phyloP scores from a whole-genome alignment of 1,140 invertebrate species.

The Drosophila nigrodunni region DNA sequence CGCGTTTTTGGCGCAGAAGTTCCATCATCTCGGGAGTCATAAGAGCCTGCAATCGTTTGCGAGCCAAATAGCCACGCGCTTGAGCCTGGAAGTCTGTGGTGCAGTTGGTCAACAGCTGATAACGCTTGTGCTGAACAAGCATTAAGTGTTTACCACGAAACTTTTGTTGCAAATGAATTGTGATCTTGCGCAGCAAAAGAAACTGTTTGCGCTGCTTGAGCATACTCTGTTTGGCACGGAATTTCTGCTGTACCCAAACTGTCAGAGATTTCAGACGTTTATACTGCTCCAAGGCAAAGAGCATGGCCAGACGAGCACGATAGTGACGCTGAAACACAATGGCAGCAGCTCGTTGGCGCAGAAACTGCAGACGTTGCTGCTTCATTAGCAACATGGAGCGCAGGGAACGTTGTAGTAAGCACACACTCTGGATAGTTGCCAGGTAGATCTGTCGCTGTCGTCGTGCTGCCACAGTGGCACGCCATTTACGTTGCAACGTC shows the following conservation, averaged over 20 bases:
- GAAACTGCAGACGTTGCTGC: slow-evolving; percentile 70
- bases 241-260: slow-evolving; percentile 82
- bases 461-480: slow-evolving; percentile 53
- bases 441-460: slow-evolving; percentile 71
- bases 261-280: slow-evolving; percentile 59
- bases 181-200: slow-evolving; percentile 60
- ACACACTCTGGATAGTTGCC: slow-evolving; percentile 53
- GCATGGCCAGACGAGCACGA: slow-evolving; percentile 78
- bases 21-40: slow-evolving; percentile 85
- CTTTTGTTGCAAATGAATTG: slow-evolving; percentile 85
- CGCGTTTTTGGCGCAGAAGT: slow-evolving; percentile 84
- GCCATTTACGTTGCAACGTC: slow-evolving; percentile 75
- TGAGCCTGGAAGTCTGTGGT: slow-evolving; percentile 84
- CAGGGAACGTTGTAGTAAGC: slow-evolving; percentile 83
- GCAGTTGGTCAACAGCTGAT: slow-evolving; percentile 38
- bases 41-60: slow-evolving; percentile 84
- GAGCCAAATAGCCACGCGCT: slow-evolving; percentile 85
- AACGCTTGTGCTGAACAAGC: slow-evolving; percentile 53
- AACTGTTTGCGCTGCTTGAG: slow-evolving; percentile 73
- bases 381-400: slow-evolving; percentile 64
- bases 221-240: slow-evolving; percentile 81
- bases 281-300: slow-evolving; percentile 74
- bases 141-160: slow-evolving; percentile 85
- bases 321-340: slow-evolving; percentile 86
- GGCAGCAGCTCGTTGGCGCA: slow-evolving; percentile 76